Conservation (phyloP, 2,888 invertebrate genomes). For the Prosapia bicincta region DNA sequence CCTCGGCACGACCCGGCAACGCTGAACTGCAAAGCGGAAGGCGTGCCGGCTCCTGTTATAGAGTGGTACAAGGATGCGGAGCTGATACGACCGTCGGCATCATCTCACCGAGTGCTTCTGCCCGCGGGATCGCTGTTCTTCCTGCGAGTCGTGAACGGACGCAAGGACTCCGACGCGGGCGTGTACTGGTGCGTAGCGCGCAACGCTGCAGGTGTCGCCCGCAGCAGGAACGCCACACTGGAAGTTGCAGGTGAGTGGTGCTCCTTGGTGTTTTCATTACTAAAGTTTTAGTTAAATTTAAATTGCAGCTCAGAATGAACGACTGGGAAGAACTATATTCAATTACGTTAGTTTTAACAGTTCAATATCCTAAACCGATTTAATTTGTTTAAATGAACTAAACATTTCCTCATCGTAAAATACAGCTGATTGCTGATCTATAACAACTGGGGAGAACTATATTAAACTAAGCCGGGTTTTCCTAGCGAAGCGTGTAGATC, state of each 20-base stretch:
- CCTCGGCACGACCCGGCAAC: constrained; percentile 89
- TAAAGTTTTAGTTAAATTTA: too few species aligned
- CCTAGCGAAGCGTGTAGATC: too few species aligned
- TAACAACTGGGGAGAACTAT: too few species aligned
- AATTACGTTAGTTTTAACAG: too few species aligned
- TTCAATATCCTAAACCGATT: too few species aligned
- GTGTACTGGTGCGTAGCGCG: constrained; percentile 96
- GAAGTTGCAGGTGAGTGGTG: constrained; percentile 93
- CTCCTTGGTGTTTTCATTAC: too few species aligned
- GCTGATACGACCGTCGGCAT: constrained; percentile 58
- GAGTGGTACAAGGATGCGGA: constrained; percentile 75
- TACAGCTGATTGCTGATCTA: too few species aligned
- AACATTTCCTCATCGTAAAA: too few species aligned
- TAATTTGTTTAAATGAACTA: too few species aligned
- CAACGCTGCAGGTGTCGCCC: constrained; percentile 84
- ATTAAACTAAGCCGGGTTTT: too few species aligned
- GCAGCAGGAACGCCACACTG: constrained; percentile 90
- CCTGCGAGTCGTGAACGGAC: constrained; percentile 89
- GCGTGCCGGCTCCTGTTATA: constrained; percentile 71
- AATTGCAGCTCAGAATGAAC: too few species aligned
- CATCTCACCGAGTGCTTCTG: constrained; percentile 83
- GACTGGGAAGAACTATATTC: too few species aligned
- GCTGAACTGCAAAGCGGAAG: constrained; percentile 86
- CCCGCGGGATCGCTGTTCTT: constrained; percentile 92
- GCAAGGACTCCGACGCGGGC: constrained; percentile 91